Evolutionary conservation across 2,113 vertebrate genomes (phyloP).

Genomic region (Syngnathus floridae): DNA sequence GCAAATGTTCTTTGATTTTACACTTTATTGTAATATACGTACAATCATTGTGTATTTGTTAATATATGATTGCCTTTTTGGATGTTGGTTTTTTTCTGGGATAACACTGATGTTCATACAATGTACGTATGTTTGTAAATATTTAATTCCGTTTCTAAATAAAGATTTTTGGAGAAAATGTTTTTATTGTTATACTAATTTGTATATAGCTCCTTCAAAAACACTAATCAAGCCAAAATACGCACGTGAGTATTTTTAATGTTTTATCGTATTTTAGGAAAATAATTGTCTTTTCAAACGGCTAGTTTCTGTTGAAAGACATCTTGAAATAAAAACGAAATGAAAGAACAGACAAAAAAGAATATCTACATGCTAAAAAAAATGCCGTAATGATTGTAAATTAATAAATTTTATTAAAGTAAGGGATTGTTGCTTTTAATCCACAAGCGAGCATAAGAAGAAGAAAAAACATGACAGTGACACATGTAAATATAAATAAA

Average conservation of each 20-base stretch:
- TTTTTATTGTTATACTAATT: too few species aligned
- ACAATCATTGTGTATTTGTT: too few species aligned
- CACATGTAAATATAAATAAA: slow-evolving; percentile 22
- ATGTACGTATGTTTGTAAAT: too few species aligned
- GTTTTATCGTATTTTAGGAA: not conserved
- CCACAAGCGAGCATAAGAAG: not conserved
- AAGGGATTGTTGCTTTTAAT: not conserved
- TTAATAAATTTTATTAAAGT: not conserved
- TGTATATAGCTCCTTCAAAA: too few species aligned
- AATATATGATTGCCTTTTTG: too few species aligned
- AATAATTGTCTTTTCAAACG: not conserved
- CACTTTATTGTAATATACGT: too few species aligned
- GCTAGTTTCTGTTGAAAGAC: not conserved
- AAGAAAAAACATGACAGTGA: slow-evolving; percentile 6
- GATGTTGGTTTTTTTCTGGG: too few species aligned
- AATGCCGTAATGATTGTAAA: not conserved
- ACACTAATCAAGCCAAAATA: not conserved
- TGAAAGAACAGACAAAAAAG: not conserved
- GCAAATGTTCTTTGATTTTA: too few species aligned
- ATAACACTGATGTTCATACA: too few species aligned
- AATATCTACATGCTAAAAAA: not conserved
- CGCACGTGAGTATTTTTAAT: not conserved
- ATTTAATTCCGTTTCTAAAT: too few species aligned
- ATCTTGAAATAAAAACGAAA: not conserved
- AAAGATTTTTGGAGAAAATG: too few species aligned